Evolutionary conservation across 2,797 vertebrate genomes (phyloP).

Genomic region (Lemur catta): DNA sequence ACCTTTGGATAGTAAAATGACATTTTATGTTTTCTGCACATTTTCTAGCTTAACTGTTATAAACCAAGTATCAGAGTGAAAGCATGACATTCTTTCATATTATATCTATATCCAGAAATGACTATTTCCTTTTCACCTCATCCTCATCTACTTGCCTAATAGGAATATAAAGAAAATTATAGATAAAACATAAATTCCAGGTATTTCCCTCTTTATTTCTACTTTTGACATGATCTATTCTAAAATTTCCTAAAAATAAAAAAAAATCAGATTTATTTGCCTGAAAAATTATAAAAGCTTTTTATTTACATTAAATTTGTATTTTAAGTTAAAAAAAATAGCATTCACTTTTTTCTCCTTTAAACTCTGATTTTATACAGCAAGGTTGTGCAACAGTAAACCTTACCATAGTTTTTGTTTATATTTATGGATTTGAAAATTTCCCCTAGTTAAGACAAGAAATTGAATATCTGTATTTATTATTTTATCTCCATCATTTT

Average conservation of each 20-base stretch:
- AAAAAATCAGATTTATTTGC: not conserved
- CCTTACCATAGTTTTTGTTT: not conserved
- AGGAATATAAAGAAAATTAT: not conserved
- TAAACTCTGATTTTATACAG: not conserved
- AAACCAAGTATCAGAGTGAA: not conserved
- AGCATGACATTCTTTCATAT: not conserved
- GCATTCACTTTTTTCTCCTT: not conserved
- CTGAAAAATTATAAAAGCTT: not conserved
- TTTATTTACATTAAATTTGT: not conserved
- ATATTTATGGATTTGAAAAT: not conserved
- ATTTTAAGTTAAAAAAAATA: not conserved
- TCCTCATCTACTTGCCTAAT: not conserved
- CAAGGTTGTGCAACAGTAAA: not conserved
- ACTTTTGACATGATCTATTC: not conserved
- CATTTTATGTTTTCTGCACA: not conserved
- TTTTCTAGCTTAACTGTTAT: constrained; percentile 23
- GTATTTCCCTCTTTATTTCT: not conserved
- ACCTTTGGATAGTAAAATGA: not conserved
- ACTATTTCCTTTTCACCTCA: not conserved
- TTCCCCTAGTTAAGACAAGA: not conserved
- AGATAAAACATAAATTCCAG: not conserved
- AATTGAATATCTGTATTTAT: not conserved
- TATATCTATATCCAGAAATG: not conserved
- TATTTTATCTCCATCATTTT: not conserved
- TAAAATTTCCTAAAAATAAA: not conserved